Percentiles rank a stretch among this genome's conserved stretches.
These are phyloP conservation scores for Macrostomum cliftonense DNA, from an alignment of 2,888 invertebrate genomes.

Conservation along the genomic window DNA sequence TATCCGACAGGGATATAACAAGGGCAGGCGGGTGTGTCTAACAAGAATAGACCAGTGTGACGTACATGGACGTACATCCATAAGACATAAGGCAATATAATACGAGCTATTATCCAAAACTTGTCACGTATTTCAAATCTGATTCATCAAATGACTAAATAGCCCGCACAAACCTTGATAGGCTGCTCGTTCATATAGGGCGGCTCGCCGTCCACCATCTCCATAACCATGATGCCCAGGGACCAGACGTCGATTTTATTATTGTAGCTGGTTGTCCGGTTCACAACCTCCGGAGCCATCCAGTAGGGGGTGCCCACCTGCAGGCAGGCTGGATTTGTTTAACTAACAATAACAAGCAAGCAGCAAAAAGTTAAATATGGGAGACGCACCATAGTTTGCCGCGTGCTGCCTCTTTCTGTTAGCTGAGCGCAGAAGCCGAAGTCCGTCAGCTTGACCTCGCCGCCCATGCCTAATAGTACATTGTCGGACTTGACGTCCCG, in stretches of 20 bases:
- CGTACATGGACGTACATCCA: no score
- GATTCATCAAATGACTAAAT: no score
- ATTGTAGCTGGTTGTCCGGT: constrained; percentile 50
- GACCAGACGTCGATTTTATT: constrained; percentile 45
- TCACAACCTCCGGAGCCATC: constrained; percentile 67
- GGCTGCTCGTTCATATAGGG: constrained; percentile 80
- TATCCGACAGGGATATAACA: no score
- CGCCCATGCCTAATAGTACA: constrained; percentile 8
- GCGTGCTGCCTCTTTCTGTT: constrained; percentile 52
- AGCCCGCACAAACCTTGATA: constrained; percentile 44
- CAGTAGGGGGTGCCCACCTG: constrained; percentile 55
- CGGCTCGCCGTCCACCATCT: constrained; percentile 81
- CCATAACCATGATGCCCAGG: constrained; percentile 79
- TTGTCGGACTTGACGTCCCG: constrained; percentile 47
- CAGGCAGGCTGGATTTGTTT: no score
- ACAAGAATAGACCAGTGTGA: no score
- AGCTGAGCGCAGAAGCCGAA: constrained; percentile 91
- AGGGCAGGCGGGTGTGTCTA: no score
- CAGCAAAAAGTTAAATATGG: no score
- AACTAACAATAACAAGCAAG: no score
- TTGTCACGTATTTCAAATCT: no score
- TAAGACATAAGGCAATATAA: no score
- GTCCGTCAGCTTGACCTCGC: constrained; percentile 43
- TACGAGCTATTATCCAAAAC: no score
- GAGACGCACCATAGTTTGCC: constrained; percentile 13